Conservation (phyloP, 2,113 vertebrate species). For the Ovis aries region ARS-UI_Ramb_v3.0 NC_056057.1:85330001-85330500, state of each 20-base stretch:
- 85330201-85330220: not conserved
- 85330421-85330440: not conserved
- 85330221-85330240: not conserved
- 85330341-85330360: not conserved
- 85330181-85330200: not conserved
- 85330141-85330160: not conserved
- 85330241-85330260: not conserved
- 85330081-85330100: not conserved
- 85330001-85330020: not conserved
- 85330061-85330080: not conserved
- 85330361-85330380: not conserved
- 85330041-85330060: not conserved
- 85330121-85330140: not conserved
- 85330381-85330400: not conserved
- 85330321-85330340: not conserved
- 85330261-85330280: not conserved
- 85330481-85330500: not conserved
- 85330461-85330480: not conserved
- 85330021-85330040: accelerated
- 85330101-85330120: not conserved
- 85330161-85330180: not conserved
- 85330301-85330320: not conserved
- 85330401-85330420: not conserved
- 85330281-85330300: not conserved
- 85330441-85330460: not conserved